Evolutionary conservation across 2,888 invertebrate genomes (phyloP).

Genomic region (Neoscelio sp.): DNA sequence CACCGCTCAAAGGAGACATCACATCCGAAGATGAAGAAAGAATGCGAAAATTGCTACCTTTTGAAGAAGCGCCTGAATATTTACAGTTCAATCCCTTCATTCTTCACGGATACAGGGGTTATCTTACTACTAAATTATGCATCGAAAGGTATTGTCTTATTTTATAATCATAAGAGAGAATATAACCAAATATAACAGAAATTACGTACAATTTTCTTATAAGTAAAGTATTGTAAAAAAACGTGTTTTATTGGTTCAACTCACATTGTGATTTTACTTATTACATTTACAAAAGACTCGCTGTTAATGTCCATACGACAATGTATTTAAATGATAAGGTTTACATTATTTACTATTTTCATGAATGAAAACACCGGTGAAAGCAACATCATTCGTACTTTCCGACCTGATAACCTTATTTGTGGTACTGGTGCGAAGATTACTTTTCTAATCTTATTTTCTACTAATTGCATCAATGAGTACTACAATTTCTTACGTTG

Average conservation of each 20-base stretch:
- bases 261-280: not conserved
- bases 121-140: conserved; percentile 92
- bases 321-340: conserved; percentile 1
- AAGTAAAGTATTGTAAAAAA: too few relatives aligned
- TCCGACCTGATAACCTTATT: conserved; percentile 47
- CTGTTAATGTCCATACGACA: not conserved
- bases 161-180: too few relatives aligned
- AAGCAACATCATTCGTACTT: conserved; percentile 42
- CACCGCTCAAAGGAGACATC: conserved; percentile 75
- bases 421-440: not conserved
- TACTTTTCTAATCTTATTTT: not conserved
- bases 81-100: conserved; percentile 95
- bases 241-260: too few relatives aligned
- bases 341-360: conserved; percentile 22
- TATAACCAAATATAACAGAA: too few relatives aligned
- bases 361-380: conserved; percentile 24
- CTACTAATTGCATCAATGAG: not conserved
- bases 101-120: conserved; percentile 92
- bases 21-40: conserved; percentile 77
- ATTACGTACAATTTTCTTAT: not conserved
- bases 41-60: conserved; percentile 80
- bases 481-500: too few relatives aligned
- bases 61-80: conserved; percentile 90
- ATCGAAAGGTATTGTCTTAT: conserved; percentile 89
- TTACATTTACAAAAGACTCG: too few relatives aligned